phyloP scores from a whole-genome alignment of 2,888 invertebrate genomes.

The Stenchaetothrips biformis region DNA sequence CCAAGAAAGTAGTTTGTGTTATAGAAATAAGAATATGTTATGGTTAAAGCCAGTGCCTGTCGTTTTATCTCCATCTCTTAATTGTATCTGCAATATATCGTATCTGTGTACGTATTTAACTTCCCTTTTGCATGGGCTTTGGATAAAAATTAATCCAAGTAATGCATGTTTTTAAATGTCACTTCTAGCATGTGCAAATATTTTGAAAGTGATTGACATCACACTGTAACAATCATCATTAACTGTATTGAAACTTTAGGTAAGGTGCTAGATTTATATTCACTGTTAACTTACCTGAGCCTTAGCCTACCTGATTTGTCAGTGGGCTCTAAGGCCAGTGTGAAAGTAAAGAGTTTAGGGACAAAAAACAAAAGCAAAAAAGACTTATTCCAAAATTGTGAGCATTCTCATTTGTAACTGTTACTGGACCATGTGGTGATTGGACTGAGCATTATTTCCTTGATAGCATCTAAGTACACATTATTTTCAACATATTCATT shows the following conservation, averaged over 20 bases:
- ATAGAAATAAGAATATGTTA: not conserved
- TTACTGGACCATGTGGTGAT: constrained; percentile 17
- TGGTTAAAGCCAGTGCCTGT: not conserved
- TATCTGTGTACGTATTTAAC: not conserved
- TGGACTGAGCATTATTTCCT: not conserved
- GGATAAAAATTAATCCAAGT: not conserved
- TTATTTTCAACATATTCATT: not conserved
- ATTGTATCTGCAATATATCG: not conserved
- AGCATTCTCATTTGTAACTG: not conserved
- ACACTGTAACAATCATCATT: too few species aligned
- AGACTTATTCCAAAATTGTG: not conserved
- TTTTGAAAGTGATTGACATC: not conserved
- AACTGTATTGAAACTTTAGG: too few species aligned
- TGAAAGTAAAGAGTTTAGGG: not conserved
- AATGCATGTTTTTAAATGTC: not conserved
- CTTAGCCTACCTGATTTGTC: not conserved
- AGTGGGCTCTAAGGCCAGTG: not conserved
- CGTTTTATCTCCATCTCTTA: not conserved
- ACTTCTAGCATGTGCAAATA: not conserved
- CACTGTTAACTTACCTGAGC: not conserved
- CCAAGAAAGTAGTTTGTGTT: not conserved
- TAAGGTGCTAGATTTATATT: too few species aligned
- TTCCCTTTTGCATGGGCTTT: not conserved
- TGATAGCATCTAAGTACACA: not conserved
- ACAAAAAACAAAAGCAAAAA: not conserved